Base-by-base conservation (phyloP, 1,140 invertebrate genomes). In the Pentalonia nigronervosa region DNA sequence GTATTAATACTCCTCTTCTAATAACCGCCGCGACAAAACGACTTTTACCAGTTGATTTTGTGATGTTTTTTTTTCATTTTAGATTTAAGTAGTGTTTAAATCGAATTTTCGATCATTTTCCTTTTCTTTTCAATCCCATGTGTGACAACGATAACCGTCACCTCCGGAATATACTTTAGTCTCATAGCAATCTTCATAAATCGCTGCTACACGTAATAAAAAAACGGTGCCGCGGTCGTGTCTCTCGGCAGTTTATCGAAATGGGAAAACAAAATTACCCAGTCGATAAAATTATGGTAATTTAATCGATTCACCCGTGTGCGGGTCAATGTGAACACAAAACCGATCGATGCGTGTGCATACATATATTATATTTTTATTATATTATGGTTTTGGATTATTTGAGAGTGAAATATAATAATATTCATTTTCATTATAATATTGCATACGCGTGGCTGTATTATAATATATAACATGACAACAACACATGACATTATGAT, bases 341-440 rank as follows among this genome's bases (percentile, higher is more conserved):
- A 67, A 67, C 14, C 60, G 30, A 67, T 67, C 60, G 30, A 11
- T 67, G 30, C 60, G 60, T 67, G 47, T 23, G 20, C 23, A 88
- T 34, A 87, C 23, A 50, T 86, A 14, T 25, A 45, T 41, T 30
- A 14, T 47, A 17, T 41, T 41, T 2, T 41, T 41, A 41, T 41
- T 41, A 41, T 36, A 50, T 50, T 50, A 83, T 36, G 34, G 17
- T 83, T 21, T 83, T 83, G 36, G 17, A 88, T 53, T 88, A 88
- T 88, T 50, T 88, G 25, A 34, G 47, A 88, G n/a, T 88, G 9
- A 30, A 86, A 86, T 86, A 88, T 88, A 50, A 41, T 41, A 41
- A 2, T 50, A 50, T 50, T 88, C 86, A 17, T 88, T 88, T 87
- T 87, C 86, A 87, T 25, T 48, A 48, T 67, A n/a, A 67, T 67